Percentiles rank a stretch among this genome's conserved stretches.
Conservation (phyloP, 2,113 vertebrate genomes). For the human (Homo sapiens) region DNA sequence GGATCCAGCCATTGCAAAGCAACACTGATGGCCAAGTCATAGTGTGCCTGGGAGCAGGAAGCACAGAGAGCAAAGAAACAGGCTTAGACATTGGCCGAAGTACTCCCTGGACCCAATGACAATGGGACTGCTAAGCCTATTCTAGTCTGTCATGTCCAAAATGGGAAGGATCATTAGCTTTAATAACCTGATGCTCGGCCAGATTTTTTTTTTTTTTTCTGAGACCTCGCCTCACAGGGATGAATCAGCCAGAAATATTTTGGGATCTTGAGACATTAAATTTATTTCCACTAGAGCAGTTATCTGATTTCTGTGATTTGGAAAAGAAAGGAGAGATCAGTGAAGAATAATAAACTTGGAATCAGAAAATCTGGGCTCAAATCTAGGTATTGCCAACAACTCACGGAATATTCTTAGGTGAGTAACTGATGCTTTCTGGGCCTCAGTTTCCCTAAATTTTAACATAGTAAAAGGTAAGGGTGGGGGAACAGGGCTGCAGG, state of each 20-base stretch:
- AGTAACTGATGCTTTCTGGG: neutral
- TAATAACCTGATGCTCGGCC: neutral
- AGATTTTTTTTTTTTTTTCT: neutral
- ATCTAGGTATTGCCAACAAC: neutral
- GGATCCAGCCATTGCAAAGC: constrained; percentile 87
- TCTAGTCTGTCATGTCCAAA: neutral
- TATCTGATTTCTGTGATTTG: neutral
- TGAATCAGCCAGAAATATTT: neutral
- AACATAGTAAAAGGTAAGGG: neutral
- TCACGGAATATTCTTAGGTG: neutral
- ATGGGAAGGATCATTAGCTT: neutral
- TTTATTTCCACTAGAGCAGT: neutral
- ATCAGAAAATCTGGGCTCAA: neutral
- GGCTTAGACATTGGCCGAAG: accelerated
- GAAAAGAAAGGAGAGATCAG: neutral
- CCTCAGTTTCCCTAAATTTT: neutral
- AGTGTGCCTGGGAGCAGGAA: constrained; percentile 86
- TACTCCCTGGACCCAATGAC: neutral
- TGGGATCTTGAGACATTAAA: neutral
- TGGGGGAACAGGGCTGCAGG: neutral
- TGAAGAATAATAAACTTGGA: neutral
- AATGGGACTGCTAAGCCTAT: neutral
- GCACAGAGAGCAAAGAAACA: neutral
- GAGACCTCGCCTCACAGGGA: too few relatives aligned
- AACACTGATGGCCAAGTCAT: constrained; percentile 87